phyloP scores from a whole-genome alignment of 2,888 invertebrate genomes.

The Platycheirus rosarum region DNA sequence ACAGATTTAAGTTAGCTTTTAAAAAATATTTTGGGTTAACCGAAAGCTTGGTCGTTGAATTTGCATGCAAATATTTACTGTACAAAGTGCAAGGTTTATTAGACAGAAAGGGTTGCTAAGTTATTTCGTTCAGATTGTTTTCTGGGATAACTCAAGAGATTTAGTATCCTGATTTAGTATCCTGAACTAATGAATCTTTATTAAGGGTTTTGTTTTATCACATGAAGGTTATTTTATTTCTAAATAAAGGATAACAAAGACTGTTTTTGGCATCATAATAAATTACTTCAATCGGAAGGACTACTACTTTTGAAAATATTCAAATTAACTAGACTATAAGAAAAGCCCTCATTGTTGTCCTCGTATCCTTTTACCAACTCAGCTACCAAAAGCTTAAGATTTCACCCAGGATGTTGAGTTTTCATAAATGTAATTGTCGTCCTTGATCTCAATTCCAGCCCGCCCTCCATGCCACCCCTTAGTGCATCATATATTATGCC shows the following conservation, averaged over 20 bases:
- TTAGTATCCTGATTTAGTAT: not conserved
- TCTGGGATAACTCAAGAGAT: not conserved
- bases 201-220: not conserved
- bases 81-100: not conserved
- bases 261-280: not conserved
- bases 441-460: conserved; percentile 57
- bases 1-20: no score
- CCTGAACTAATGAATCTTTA: no score
- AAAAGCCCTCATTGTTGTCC: not conserved
- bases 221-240: no score
- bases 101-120: not conserved
- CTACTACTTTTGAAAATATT: not conserved
- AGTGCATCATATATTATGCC: not conserved
- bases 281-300: not conserved
- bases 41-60: no score
- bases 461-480: not conserved
- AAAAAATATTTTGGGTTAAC: not conserved
- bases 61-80: not conserved
- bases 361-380: not conserved
- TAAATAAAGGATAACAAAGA: not conserved
- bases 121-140: not conserved
- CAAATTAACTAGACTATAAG: not conserved
- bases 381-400: conserved; percentile 5
- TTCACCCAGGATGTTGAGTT: conserved; percentile 39
- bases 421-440: conserved; percentile 26